Evolutionary conservation across 2,113 vertebrate species (phyloP), one percentile per base, ranked within the genome.

Genomic region (Cairina moschata): DNA sequence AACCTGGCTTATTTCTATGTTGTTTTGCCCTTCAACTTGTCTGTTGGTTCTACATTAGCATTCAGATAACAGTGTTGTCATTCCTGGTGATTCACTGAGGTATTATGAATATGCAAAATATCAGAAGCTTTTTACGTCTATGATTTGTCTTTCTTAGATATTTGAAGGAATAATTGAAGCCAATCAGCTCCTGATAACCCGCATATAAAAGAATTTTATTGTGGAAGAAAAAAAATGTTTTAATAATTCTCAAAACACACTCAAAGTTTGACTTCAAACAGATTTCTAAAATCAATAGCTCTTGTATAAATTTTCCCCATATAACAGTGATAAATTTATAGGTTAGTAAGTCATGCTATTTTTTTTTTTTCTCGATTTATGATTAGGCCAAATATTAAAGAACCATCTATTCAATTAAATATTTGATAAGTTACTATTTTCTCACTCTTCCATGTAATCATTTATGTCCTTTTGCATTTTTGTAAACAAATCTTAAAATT

Each of bases 51-150:
- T 81, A 14, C 31, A 96, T 98, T 97, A 96, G 58, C 95, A 97
- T 98, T 97, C 97, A 97, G 82, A 91, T n/a, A 94, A 58, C 74
- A 90, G 60, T 88, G 92, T 55, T 96, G 90, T 71, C 78, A 92
- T 94, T 97, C 93, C 73, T 93, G 69, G 66, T 96, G 88, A 97
- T 96, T 97, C 96, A 97, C 90, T 91, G 79, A 97, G 84, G 72
- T 97, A 96, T 97, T 97, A 98, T 95, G 95, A 97, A 97, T 97
- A 97, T 97, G 96, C 83, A 98, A 96, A 98, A 90, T 62, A 97
- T 73, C 23, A 88, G 62, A 68, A 95, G 66, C 50, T 96, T 97
- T 98, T 96, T 96, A 92, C 95, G 72, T 89, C 96, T 77, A 22
- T 82, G 68, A 76, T 96, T 97, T 97, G 91, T 96, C 96, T 98